phyloP scores from a whole-genome alignment of 2,797 vertebrate species.

The Antrozous pallidus region DNA sequence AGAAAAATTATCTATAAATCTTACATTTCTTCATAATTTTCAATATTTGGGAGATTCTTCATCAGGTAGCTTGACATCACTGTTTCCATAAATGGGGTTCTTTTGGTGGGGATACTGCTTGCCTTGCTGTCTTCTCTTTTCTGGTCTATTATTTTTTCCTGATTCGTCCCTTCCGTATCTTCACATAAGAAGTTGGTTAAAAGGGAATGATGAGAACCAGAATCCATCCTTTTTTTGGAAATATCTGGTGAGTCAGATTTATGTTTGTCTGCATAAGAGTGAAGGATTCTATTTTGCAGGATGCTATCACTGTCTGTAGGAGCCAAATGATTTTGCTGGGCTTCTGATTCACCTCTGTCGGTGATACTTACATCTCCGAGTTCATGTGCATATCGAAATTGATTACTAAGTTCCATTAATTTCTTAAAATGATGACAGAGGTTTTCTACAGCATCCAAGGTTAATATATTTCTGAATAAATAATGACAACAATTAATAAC shows the following conservation, averaged over 20 bases:
- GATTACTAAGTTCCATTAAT: slow-evolving; percentile 85
- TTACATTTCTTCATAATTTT: slow-evolving; percentile 84
- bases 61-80: slow-evolving; percentile 20
- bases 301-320: slow-evolving; percentile 47
- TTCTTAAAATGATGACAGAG: slow-evolving; percentile 83
- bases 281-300: slow-evolving; percentile 71
- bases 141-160: slow-evolving; percentile 55
- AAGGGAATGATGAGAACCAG: slow-evolving; percentile 49
- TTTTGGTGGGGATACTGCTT: background rate
- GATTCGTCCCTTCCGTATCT: slow-evolving; percentile 65
- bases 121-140: slow-evolving; percentile 50
- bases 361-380: slow-evolving; percentile 73
- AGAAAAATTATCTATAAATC: slow-evolving; percentile 32
- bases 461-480: slow-evolving; percentile 76
- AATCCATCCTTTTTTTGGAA: slow-evolving; percentile 68
- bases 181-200: slow-evolving; percentile 64
- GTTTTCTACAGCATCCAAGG: slow-evolving; percentile 76
- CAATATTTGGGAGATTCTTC: slow-evolving; percentile 58
- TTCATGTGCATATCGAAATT: slow-evolving; percentile 89
- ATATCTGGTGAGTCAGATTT: slow-evolving; percentile 61
- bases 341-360: slow-evolving; percentile 72
- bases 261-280: slow-evolving; percentile 68
- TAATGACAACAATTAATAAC: background rate
- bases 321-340: slow-evolving; percentile 44
- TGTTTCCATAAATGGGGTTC: background rate